These are phyloP conservation scores for Alsophila aescularia DNA, from an alignment of 2,888 invertebrate species.

Conservation along the genomic window DNA sequence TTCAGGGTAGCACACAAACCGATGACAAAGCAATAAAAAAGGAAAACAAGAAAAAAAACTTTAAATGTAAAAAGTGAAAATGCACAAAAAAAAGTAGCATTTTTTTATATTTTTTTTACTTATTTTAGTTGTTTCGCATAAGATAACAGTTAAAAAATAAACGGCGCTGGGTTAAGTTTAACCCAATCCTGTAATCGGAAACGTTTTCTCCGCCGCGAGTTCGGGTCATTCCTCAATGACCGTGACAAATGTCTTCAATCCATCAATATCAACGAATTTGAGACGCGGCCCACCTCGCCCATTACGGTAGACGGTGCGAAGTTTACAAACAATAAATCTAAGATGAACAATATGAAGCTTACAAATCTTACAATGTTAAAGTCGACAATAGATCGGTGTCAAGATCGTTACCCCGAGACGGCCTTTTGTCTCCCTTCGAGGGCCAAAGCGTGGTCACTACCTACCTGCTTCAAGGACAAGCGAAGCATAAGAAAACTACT, in stretches of 20 bases:
- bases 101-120: no score
- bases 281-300: conserved; percentile 41
- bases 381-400: conserved; percentile 70
- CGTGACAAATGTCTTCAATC: conserved; percentile 57
- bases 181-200: conserved; percentile 17
- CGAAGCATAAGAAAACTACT: conserved; percentile 41
- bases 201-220: conserved; percentile 25
- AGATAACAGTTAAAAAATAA: neutral
- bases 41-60: no score
- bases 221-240: conserved; percentile 35
- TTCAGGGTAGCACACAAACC: no score
- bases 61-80: no score
- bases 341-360: conserved; percentile 54
- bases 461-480: conserved; percentile 41
- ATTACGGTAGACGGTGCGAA: conserved; percentile 44
- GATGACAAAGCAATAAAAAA: no score
- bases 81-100: no score
- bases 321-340: conserved; percentile 54
- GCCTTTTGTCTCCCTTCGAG: conserved; percentile 63
- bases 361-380: conserved; percentile 46
- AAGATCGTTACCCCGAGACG: conserved; percentile 57
- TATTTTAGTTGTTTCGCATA: neutral
- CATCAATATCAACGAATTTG: conserved; percentile 59
- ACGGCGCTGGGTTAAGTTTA: neutral
- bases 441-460: conserved; percentile 43